Evolutionary conservation across 2,797 vertebrate genomes (phyloP), one percentile per base, ranked within the genome.

Genomic region (Lutra lutra): DNA sequence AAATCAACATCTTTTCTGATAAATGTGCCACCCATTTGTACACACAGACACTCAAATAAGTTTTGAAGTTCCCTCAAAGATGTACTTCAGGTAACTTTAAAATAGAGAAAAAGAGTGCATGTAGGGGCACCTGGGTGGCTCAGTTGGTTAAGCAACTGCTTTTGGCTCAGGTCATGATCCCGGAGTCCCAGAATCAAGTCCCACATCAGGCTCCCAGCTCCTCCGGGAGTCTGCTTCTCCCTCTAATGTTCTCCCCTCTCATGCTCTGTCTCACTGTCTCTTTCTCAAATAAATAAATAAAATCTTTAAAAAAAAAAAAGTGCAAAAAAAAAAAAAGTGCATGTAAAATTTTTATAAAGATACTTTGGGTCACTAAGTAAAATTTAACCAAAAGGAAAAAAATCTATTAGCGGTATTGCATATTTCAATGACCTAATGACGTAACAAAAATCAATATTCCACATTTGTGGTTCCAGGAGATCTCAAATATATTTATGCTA

Each of bases 301-400:
- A 48, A 48, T 48, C 77, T 94, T 95, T 54, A 77, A 70, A 75
- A 91, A 12, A 75, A 91, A 12, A 92, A 2, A 89, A 95, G n/a
- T n/a, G n/a, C n/a, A 75, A 91, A 12, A 75, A 91, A 12, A 92
- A 2, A 89, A 95, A 89, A 11, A 86, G 14, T 85, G 68, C 32
- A 84, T 12, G 8, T 32, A 51, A 92, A 94, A 48, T 46, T 86
- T 77, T 89, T 70, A 86, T 58, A 43, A 80, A 72, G 62, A 83
- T 54, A 89, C n/a, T 86, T 89, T 56, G n/a, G 40, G 21, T 94
- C 70, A 93, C 64, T 93, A 86, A 89, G 58, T 64, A 89, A 89
- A 93, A 86, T 66, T 70, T 87, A 93, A 89, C 17, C 60, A 84
- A 56, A 62, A 68, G 25, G 32, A 95, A 86, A 4, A 43, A 89